Evolutionary conservation across 2,888 invertebrate genomes (phyloP), one percentile per base, ranked within the genome.

Genomic region (Polydrusus pterygomalis): DNA sequence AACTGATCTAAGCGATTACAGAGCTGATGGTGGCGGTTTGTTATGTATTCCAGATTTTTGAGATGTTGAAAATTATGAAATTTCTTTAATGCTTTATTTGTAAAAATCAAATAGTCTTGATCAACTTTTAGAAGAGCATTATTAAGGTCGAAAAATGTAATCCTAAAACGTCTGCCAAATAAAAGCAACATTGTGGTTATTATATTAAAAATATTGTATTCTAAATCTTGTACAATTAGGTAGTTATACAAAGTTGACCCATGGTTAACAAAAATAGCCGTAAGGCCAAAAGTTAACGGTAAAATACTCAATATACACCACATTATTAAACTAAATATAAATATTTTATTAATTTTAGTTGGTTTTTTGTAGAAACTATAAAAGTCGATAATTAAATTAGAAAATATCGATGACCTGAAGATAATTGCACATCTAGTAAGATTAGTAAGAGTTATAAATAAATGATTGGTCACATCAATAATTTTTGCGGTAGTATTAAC

Each of bases 11-110:
- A 6, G 3, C 15, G 7, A n/a, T 54, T 30, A n/a, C 54, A 54
- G n/a, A 54, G n/a, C 54, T 54, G n/a, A 54, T 25, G n/a, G n/a
- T 30, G 20, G 25, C n/a, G 25, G n/a, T 54, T 54, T 13, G n/a
- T 30, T 11, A 30, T 25, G 11, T n/a, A 2, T 30, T 54, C 54
- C 15, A 54, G 3, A 3, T 54, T 30, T 30, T n/a, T 54, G 0
- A 54, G 11, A 20, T 6, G 18, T 20, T 51, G 18, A 25, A 25
- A 25, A 30, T 11, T 30, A n/a, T 30, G 5, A 25, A 30, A 54
- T 9, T 54, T n/a, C n/a, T n/a, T 30, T 30, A 1, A 8, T n/a
- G 7, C n/a, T 25, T 17, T 6, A 30, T 54, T 54, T 13, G 11
- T 54, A 30, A 5, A 54, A 54, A n/a, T 0, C 0, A 54, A 25